A percentile compares a stretch with the other conserved stretches of the same genome.
Evolutionary conservation across 1,140 invertebrate species (phyloP).

Genomic region (Frieseomelitta varia): DNA sequence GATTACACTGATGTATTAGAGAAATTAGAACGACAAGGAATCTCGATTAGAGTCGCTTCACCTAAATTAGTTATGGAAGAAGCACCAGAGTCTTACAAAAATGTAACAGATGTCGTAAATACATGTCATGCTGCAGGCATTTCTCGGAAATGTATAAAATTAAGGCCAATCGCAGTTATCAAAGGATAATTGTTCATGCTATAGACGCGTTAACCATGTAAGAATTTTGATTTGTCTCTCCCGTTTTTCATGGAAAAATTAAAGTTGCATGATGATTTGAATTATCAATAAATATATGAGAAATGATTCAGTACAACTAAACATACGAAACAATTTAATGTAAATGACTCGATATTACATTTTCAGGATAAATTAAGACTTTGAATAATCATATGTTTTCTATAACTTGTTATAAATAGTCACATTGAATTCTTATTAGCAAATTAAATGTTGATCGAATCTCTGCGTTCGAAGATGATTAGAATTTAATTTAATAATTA

Average conservation of each 20-base stretch:
- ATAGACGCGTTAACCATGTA: not conserved
- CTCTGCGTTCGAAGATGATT: not conserved
- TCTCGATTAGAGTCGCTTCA: constrained; percentile 98
- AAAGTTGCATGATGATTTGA: not conserved
- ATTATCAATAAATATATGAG: not conserved
- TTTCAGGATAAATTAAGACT: not conserved
- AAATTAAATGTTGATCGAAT: not conserved
- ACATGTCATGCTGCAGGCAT: constrained; percentile 99
- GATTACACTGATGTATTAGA: constrained; percentile 96
- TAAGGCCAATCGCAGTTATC: constrained; percentile 99
- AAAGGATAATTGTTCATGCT: constrained; percentile 89
- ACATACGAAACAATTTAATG: not conserved
- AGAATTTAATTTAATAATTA: not conserved
- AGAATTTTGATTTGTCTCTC: no score
- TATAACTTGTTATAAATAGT: not conserved
- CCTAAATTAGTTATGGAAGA: constrained; percentile 99
- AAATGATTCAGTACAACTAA: not conserved
- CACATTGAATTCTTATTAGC: not conserved
- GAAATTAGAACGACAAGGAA: constrained; percentile 94
- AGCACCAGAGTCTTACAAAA: constrained; percentile 99
- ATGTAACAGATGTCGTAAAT: constrained; percentile 99
- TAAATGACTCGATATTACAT: not conserved
- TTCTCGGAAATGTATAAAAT: constrained; percentile 98
- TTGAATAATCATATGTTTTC: not conserved
- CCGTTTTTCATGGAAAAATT: no score